Conservation (phyloP, 2,888 invertebrate genomes). For the Synanthedon tipuliformis region DNA sequence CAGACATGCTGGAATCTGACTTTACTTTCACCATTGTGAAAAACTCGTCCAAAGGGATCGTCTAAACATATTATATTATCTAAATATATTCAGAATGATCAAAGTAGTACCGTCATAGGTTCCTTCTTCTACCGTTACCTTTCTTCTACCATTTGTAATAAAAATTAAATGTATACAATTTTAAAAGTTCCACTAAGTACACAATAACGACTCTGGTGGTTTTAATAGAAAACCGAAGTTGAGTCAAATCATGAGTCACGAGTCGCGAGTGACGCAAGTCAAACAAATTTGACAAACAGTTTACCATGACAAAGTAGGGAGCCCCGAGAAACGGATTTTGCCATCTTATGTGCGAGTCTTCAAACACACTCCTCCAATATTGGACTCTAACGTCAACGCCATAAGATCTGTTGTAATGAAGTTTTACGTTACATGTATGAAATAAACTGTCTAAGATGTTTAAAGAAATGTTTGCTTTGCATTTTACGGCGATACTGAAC, state of each 20-base stretch:
- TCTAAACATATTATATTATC: no score
- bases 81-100: no score
- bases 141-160: no score
- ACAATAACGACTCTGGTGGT: neutral
- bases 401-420: constrained; percentile 5
- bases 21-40: no score
- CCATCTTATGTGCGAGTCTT: constrained; percentile 11
- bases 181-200: no score
- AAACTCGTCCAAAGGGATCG: no score
- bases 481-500: constrained; percentile 28
- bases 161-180: no score
- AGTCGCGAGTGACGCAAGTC: constrained; percentile 15
- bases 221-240: neutral
- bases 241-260: constrained; percentile 6
- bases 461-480: constrained; percentile 29
- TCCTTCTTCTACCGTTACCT: no score
- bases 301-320: constrained; percentile 23
- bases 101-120: no score
- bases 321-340: constrained; percentile 27
- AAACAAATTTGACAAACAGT: constrained; percentile 34
- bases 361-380: constrained; percentile 1
- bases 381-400: constrained; percentile 3
- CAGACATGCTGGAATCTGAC: no score
- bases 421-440: no score
- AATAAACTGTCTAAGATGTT: constrained; percentile 6